Conservation (phyloP, 2,888 invertebrate genomes). For the Hypercompe scribonia region DNA sequence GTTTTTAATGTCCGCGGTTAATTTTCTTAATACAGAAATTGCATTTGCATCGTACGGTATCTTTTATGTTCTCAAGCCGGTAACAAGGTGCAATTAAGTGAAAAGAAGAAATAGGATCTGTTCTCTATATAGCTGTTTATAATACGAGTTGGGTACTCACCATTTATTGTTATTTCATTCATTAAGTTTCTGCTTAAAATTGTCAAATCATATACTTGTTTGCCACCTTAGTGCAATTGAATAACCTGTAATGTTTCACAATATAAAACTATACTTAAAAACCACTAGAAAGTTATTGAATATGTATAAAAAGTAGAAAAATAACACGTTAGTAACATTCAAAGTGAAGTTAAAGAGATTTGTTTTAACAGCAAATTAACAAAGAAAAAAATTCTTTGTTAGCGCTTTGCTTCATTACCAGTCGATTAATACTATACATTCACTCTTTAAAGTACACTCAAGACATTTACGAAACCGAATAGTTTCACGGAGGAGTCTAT, state of each 20-base stretch:
- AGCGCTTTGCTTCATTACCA: not conserved
- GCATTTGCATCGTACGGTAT: not conserved
- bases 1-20: not conserved
- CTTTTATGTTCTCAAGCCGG: not conserved
- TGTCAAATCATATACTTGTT: too few relatives aligned
- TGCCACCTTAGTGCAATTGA: not conserved
- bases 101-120: not conserved
- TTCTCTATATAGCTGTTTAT: not conserved
- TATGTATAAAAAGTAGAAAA: not conserved
- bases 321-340: not conserved
- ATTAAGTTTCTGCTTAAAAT: too few relatives aligned
- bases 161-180: not conserved
- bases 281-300: too few relatives aligned
- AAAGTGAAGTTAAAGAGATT: too few relatives aligned
- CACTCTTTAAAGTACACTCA: not conserved
- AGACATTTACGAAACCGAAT: too few relatives aligned
- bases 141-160: too few relatives aligned
- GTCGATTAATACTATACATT: not conserved
- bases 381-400: not conserved
- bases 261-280: not conserved
- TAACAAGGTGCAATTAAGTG: not conserved
- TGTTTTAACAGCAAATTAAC: too few relatives aligned
- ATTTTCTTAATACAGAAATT: not conserved
- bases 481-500: not conserved
- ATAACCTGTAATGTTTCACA: not conserved